These are phyloP conservation scores for Glaucidium brasilianum DNA, from an alignment of 2,113 vertebrate genomes.

Conservation along the genomic window DNA sequence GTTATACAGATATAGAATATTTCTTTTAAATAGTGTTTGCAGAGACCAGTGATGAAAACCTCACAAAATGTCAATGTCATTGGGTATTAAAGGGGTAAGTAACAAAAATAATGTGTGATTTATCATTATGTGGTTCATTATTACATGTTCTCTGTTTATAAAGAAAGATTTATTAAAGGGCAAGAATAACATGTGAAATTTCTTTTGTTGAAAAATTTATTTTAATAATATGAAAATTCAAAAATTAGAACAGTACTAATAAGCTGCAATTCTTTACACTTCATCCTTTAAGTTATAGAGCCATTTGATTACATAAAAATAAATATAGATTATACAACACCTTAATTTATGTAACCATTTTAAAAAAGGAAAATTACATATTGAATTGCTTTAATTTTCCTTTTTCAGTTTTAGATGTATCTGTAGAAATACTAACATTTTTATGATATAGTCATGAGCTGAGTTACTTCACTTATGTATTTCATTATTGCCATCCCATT, in stretches of 20 bases:
- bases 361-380: not conserved
- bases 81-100: not conserved
- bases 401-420: not conserved
- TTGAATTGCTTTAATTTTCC: not conserved
- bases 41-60: not conserved
- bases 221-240: not conserved
- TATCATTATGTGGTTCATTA: not conserved
- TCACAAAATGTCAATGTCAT: not conserved
- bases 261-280: not conserved
- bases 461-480: not conserved
- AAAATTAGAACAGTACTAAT: not conserved
- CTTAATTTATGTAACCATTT: not conserved
- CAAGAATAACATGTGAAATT: not conserved
- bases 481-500: not conserved
- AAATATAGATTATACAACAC: not conserved
- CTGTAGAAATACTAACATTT: not conserved
- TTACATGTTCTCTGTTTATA: not conserved
- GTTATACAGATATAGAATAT: not conserved
- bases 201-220: not conserved
- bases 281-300: not conserved
- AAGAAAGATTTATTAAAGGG: not conserved
- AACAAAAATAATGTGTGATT: not conserved
- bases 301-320: not conserved
- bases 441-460: not conserved
- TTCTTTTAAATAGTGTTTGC: not conserved